Conservation (phyloP, 2,888 invertebrate species). For the Diaperis boleti region DNA sequence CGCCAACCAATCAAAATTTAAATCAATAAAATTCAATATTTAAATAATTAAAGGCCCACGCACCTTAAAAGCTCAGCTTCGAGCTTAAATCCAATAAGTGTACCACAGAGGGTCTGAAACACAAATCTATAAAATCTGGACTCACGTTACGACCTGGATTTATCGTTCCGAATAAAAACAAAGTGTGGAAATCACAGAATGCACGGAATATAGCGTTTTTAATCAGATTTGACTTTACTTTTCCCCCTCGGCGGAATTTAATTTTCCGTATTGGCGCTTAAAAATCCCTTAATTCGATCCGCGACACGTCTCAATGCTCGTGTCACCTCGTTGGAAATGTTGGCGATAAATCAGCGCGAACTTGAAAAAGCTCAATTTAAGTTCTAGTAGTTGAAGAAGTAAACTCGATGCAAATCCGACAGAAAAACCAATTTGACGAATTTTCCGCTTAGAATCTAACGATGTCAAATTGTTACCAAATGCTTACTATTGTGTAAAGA, state of each 20-base stretch:
- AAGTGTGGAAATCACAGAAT: neutral
- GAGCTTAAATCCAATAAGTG: too few relatives aligned
- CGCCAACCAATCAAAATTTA: too few relatives aligned
- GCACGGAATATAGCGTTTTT: neutral
- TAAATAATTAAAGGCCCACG: too few relatives aligned
- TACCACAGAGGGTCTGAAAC: too few relatives aligned
- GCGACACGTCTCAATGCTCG: neutral
- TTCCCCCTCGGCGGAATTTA: neutral
- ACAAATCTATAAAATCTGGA: too few relatives aligned
- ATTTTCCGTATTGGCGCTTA: neutral
- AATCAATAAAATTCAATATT: too few relatives aligned
- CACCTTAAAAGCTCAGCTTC: too few relatives aligned
- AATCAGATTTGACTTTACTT: neutral
- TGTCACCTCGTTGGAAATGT: conserved; percentile 4
- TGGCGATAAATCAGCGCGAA: conserved; percentile 15
- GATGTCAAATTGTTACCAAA: too few relatives aligned
- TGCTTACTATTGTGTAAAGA: too few relatives aligned
- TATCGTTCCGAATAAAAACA: neutral
- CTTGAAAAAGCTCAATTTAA: conserved; percentile 20
- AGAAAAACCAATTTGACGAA: neutral
- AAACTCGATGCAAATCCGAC: neutral
- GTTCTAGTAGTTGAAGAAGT: conserved; percentile 19
- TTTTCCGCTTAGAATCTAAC: neutral
- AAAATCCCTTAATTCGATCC: conserved; percentile 1
- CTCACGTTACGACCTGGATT: too few relatives aligned